Base-by-base conservation (phyloP, 2,797 vertebrate species). In the Tachyglossus aculeatus region DNA sequence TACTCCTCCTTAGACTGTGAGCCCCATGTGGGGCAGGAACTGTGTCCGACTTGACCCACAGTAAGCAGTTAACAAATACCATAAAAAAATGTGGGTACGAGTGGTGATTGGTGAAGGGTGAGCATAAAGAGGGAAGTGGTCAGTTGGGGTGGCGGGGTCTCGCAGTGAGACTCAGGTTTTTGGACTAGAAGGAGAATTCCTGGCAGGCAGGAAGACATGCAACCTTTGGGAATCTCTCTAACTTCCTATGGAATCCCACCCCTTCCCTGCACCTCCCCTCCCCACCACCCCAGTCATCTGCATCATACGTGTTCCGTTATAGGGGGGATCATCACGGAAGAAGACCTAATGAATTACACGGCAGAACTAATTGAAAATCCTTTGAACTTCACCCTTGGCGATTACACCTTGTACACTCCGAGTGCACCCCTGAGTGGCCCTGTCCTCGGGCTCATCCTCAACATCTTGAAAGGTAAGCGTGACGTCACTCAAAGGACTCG, bases 251-350 rank as follows among this genome's bases (percentile, higher is more conserved):
- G n/a, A n/a, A 22, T 19, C 39, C 14, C 39, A 12, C 12, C 1
- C 32, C 4, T 12, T 4, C 19, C 4, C 2, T 1, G 9, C 7
- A 8, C 13, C 15, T 47, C 38, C 11, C 36, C 21, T 5, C 5
- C 5, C n/a, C 10, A 8, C 40, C 31, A 8, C 40, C 3, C 1
- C 18, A 58, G 27, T 45, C 31, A 3, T 9, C 9, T 1, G 25
- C 18, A 5, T 51, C 31, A 71, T 44, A 80, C 71, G 88, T 77
- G 67, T 80, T 67, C 90, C 84, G 58, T 81, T 80, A 21, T 88
- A 99, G 98, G 93, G 14, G 97, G 98, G 13, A 97, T 99, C 48
- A 79, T 99, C 76, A 98, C 96, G 0, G 47, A 91, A 68, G 87
- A 96, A 54, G 98, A 99, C 89, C 91, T 99, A 78, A 78, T 40